Percentiles rank a stretch among this genome's conserved stretches.
These are phyloP conservation scores for Synanthedon andrenaeformis DNA, from an alignment of 2,888 invertebrate genomes.

Conservation along the genomic window DNA sequence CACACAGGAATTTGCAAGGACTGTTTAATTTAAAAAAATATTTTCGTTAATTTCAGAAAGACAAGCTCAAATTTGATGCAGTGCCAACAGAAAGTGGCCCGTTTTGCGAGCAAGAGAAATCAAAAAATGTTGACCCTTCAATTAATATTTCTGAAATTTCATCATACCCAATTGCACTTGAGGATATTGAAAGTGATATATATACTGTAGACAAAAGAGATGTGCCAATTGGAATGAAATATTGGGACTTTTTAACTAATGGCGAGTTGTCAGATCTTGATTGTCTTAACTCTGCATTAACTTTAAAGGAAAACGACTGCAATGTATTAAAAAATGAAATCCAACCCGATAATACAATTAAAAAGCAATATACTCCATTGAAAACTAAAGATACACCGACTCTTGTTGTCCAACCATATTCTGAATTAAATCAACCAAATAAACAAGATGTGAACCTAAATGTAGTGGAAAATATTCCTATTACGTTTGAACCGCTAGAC, in stretches of 20 bases:
- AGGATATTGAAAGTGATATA: conserved; percentile 51
- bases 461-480: not conserved
- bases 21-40: not conserved
- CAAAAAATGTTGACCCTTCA: conserved; percentile 9
- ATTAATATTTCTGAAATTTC: conserved; percentile 10
- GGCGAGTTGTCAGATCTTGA: conserved; percentile 26
- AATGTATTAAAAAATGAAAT: not conserved
- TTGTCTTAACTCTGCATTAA: conserved; percentile 6
- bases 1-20: not conserved
- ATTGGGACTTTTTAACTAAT: conserved; percentile 53
- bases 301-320: not conserved
- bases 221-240: conserved; percentile 38
- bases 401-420: not conserved
- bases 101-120: conserved; percentile 29
- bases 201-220: conserved; percentile 35
- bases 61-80: conserved; percentile 65
- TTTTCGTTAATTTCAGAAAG: conserved; percentile 44
- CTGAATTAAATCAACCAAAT: not conserved
- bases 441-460: not conserved
- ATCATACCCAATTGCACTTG: conserved; percentile 27
- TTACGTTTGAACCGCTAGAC: not conserved
- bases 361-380: no score
- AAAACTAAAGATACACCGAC: no score
- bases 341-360: no score
- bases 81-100: conserved; percentile 66